Conservation (phyloP, 2,113 vertebrate species). For the Macrotus californicus region DNA sequence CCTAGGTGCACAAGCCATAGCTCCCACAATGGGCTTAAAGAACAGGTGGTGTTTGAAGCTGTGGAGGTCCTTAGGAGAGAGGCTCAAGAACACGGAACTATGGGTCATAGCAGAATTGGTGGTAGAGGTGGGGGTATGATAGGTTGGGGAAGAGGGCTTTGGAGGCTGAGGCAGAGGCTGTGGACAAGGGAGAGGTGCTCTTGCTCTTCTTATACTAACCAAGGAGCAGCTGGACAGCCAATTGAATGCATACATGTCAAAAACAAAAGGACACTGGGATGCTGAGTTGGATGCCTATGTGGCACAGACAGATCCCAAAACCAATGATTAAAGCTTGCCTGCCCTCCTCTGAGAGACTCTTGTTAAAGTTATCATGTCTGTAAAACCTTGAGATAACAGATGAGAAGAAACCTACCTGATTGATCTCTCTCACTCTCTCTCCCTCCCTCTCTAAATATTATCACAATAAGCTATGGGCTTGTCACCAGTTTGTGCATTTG, state of each 20-base stretch:
- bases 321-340: slow-evolving; percentile 83
- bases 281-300: slow-evolving; percentile 97
- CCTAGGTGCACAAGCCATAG: slow-evolving; percentile 86
- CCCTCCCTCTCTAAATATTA: too few relatives aligned
- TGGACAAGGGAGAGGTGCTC: slow-evolving; percentile 85
- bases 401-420: slow-evolving; percentile 24
- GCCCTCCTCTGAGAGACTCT: slow-evolving; percentile 21
- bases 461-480: slow-evolving; percentile 22
- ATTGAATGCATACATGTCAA: slow-evolving; percentile 97
- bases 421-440: too few relatives aligned
- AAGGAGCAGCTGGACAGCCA: slow-evolving; percentile 98
- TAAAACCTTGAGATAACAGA: slow-evolving; percentile 27
- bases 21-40: slow-evolving; percentile 86
- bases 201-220: slow-evolving; percentile 81
- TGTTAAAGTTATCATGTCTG: background rate
- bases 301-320: slow-evolving; percentile 93
- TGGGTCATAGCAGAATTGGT: slow-evolving; percentile 83
- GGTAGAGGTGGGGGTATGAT: slow-evolving; percentile 86
- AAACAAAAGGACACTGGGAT: slow-evolving; percentile 96
- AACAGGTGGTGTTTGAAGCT: slow-evolving; percentile 84
- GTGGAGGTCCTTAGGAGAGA: slow-evolving; percentile 84
- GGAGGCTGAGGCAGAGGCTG: slow-evolving; percentile 86
- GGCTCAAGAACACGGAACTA: slow-evolving; percentile 82
- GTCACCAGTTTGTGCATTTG: slow-evolving; percentile 46
- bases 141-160: slow-evolving; percentile 88